phyloP scores from a whole-genome alignment of 2,113 vertebrate genomes.

The Aramus guarauna region DNA sequence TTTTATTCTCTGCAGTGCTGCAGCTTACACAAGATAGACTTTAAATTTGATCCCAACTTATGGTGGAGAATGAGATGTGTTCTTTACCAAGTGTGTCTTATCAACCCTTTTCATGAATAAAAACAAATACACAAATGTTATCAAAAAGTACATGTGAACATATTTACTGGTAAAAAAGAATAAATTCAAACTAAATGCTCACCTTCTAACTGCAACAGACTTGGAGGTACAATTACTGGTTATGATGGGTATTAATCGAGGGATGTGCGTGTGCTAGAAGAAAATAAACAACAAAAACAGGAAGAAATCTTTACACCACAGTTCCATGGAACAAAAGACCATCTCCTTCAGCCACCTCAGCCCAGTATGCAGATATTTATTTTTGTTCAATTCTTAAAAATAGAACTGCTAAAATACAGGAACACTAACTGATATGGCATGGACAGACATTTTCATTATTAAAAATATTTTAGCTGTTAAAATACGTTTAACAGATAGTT shows the following conservation, averaged over 20 bases:
- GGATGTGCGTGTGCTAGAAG: conserved; percentile 92
- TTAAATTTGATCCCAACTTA: background rate
- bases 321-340: background rate
- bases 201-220: conserved; percentile 96
- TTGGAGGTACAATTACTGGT: conserved; percentile 98
- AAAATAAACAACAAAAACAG: background rate
- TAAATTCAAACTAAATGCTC: conserved; percentile 35
- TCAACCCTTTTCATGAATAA: background rate
- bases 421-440: background rate
- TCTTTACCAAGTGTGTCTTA: background rate
- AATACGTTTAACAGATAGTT: background rate
- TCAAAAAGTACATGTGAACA: background rate
- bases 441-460: background rate
- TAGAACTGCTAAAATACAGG: background rate
- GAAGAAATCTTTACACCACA: background rate
- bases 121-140: background rate
- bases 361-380: background rate
- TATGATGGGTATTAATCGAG: conserved; percentile 96
- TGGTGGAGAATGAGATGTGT: background rate
- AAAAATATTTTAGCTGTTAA: background rate
- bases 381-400: background rate
- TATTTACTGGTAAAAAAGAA: background rate
- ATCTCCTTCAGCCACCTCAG: background rate
- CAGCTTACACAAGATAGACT: background rate
- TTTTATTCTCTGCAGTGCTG: background rate